Percentiles rank a stretch among this genome's conserved stretches.
phyloP scores from a whole-genome alignment of 2,797 vertebrate genomes.

The Austrolebias charrua region DNA sequence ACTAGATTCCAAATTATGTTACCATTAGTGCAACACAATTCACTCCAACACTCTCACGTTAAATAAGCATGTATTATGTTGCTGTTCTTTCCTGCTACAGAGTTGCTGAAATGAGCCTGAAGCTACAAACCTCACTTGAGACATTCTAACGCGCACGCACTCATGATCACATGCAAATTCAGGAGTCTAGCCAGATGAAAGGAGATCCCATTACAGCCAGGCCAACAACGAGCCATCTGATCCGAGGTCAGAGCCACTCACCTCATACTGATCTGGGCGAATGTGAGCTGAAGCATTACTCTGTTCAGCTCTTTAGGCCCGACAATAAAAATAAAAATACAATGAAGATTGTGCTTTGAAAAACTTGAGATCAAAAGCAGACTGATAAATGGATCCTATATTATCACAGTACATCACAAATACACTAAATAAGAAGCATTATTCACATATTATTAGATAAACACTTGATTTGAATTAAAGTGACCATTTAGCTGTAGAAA shows the following conservation, averaged over 20 bases:
- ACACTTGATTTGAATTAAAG: background rate
- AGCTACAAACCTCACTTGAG: constrained; percentile 37
- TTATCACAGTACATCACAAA: constrained; percentile 15
- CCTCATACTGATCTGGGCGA: constrained; percentile 40
- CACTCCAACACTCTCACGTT: constrained; percentile 23
- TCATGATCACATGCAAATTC: constrained; percentile 43
- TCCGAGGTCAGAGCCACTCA: constrained; percentile 51
- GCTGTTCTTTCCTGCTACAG: constrained; percentile 14
- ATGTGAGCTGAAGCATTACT: constrained; percentile 50
- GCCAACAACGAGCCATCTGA: constrained; percentile 56
- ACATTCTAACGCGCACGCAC: constrained; percentile 30
- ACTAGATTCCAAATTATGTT: too few relatives aligned
- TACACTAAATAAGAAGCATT: background rate
- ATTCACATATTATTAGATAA: background rate
- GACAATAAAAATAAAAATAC: constrained; percentile 38
- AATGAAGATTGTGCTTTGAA: constrained; percentile 16
- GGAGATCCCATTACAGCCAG: constrained; percentile 51
- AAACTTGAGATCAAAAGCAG: constrained; percentile 21
- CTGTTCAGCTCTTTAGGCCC: constrained; percentile 27
- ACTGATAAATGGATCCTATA: constrained; percentile 21
- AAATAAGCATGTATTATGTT: constrained; percentile 49
- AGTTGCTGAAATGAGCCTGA: constrained; percentile 33
- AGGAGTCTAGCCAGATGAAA: constrained; percentile 50
- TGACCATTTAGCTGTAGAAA: too few relatives aligned
- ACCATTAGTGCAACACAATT: constrained; percentile 1